phyloP scores from a whole-genome alignment of 2,888 invertebrate genomes.

The Hirtodrosophila duncani region DNA sequence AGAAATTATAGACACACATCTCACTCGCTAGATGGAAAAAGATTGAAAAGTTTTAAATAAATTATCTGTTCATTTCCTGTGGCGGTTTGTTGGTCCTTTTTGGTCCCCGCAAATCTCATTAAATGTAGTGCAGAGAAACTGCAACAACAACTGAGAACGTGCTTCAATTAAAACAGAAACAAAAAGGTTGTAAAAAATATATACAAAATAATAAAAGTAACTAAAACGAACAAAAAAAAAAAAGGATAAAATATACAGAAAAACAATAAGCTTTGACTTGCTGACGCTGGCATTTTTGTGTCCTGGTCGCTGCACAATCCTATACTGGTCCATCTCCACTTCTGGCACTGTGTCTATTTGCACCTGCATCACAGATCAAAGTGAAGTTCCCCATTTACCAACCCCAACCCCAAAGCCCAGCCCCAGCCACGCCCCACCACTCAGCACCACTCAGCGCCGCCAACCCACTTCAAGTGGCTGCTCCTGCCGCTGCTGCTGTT shows the following conservation, averaged over 20 bases:
- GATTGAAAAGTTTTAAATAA: too few relatives aligned
- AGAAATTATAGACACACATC: too few relatives aligned
- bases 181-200: background rate
- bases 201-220: too few relatives aligned
- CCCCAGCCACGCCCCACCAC: constrained; percentile 7
- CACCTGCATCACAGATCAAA: constrained; percentile 58
- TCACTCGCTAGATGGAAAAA: too few relatives aligned
- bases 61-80: too few relatives aligned
- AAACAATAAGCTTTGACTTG: constrained; percentile 42
- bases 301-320: constrained; percentile 12
- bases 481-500: too few relatives aligned
- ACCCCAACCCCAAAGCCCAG: background rate
- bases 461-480: constrained; percentile 38
- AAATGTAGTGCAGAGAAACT: constrained; percentile 5
- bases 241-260: constrained; percentile 3
- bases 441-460: constrained; percentile 11
- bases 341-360: constrained; percentile 30
- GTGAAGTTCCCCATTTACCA: constrained; percentile 34
- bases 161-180: constrained; percentile 38
- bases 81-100: too few relatives aligned
- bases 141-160: background rate
- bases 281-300: constrained; percentile 38
- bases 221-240: background rate
- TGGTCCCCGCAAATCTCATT: constrained; percentile 12
- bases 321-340: background rate